These are phyloP conservation scores for Sceloporus tristichus DNA, from an alignment of 2,113 vertebrate genomes.

Conservation along the genomic window DNA sequence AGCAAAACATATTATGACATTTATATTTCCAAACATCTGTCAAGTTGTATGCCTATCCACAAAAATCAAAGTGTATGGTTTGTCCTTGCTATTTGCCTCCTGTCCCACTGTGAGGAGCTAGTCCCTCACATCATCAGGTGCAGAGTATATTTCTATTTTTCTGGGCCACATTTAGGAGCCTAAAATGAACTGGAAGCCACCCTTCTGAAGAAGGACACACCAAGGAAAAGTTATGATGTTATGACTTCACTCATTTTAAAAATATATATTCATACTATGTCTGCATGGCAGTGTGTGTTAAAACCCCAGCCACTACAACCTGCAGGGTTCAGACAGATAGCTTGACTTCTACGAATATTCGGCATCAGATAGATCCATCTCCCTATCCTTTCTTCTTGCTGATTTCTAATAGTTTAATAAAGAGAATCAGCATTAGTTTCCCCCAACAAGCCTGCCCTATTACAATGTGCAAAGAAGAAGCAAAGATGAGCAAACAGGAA, in stretches of 20 bases:
- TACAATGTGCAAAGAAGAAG: conserved; percentile 6
- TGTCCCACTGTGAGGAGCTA: conserved; percentile 7
- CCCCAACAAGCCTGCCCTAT: conserved; percentile 25
- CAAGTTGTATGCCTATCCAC: not conserved
- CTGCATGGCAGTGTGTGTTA: fast-evolving
- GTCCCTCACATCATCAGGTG: not conserved
- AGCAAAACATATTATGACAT: too few relatives aligned
- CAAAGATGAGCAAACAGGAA: conserved; percentile 19
- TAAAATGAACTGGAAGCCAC: not conserved
- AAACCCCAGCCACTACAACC: not conserved
- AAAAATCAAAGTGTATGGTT: not conserved
- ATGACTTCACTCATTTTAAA: not conserved
- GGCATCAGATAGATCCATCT: not conserved
- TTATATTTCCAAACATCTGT: not conserved
- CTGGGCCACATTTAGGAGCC: too few relatives aligned
- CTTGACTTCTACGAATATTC: conserved; percentile 6
- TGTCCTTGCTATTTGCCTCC: not conserved
- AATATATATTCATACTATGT: not conserved
- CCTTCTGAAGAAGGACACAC: not conserved
- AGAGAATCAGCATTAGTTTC: conserved; percentile 7
- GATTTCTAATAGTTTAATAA: conserved; percentile 4
- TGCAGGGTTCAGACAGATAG: not conserved
- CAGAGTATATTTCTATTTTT: not conserved
- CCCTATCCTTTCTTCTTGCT: not conserved
- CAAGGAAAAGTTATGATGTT: not conserved